Conservation (phyloP, 1,140 invertebrate genomes). For the Eupristina koningsbergeri region DNA sequence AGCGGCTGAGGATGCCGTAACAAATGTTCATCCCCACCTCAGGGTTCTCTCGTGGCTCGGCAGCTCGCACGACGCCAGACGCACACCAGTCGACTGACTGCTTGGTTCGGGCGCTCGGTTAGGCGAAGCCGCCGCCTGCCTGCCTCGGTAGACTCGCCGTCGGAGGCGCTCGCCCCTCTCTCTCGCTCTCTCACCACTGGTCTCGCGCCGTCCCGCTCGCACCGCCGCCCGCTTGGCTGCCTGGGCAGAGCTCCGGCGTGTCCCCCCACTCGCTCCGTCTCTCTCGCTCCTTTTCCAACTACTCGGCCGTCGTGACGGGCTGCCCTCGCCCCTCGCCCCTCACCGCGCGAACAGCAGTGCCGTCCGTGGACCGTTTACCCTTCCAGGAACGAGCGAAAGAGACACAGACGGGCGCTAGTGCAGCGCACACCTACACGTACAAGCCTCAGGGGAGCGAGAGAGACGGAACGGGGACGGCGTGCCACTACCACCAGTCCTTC, state of each 20-base stretch:
- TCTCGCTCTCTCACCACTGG: conserved; percentile 40
- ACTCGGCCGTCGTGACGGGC: conserved; percentile 33
- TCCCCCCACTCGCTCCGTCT: neutral
- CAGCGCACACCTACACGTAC: conserved; percentile 2
- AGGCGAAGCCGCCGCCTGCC: conserved; percentile 40
- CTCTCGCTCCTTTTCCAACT: conserved; percentile 35
- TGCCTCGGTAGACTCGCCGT: conserved; percentile 52
- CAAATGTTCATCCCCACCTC: conserved; percentile 66
- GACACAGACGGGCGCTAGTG: conserved; percentile 42
- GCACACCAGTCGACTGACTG: conserved; percentile 49
- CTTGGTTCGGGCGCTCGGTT: conserved; percentile 15
- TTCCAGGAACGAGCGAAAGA: conserved; percentile 47
- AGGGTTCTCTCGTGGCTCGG: conserved; percentile 51
- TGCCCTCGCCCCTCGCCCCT: conserved; percentile 34
- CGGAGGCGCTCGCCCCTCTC: conserved; percentile 46
- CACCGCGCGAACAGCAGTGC: too few species aligned
- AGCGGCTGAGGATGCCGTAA: conserved; percentile 67
- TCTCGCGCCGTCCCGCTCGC: conserved; percentile 40
- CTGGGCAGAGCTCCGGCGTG: conserved; percentile 14
- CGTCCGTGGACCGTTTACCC: conserved; percentile 43
- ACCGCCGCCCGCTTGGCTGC: conserved; percentile 52
- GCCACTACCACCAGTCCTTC: conserved; percentile 46
- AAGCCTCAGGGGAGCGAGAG: neutral
- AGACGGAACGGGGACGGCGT: conserved; percentile 6
- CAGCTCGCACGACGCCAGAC: conserved; percentile 58